Evolutionary conservation across 2,888 invertebrate species (phyloP).

Genomic region (Pharmacophagus antenor): DNA sequence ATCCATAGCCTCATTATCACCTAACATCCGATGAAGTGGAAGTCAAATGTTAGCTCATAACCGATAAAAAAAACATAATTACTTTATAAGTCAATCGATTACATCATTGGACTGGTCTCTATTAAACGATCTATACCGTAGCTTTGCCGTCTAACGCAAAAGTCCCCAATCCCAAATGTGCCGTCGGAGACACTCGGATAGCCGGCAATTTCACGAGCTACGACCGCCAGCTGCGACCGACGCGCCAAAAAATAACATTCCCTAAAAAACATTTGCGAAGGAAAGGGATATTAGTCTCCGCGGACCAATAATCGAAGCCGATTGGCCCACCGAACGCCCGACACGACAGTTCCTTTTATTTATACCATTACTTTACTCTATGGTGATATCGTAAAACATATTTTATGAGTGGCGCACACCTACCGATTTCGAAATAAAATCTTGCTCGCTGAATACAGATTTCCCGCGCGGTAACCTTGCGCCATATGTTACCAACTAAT

Average conservation of each 20-base stretch:
- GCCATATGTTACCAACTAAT: not conserved
- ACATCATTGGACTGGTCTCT: not conserved
- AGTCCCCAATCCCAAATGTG: conserved; percentile 59
- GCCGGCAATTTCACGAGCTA: conserved; percentile 65
- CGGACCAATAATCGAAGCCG: conserved; percentile 79
- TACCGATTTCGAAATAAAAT: conserved; percentile 50
- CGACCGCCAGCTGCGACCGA: conserved; percentile 75
- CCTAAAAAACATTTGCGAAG: conserved; percentile 75
- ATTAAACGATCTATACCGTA: conserved; percentile 1
- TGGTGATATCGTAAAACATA: conserved; percentile 65
- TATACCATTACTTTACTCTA: conserved; percentile 62
- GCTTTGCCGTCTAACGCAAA: not conserved
- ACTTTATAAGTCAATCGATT: too few relatives aligned
- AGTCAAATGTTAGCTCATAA: too few relatives aligned
- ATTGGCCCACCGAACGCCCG: conserved; percentile 69
- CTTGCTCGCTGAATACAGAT: conserved; percentile 22
- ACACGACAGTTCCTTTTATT: conserved; percentile 71
- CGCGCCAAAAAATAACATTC: conserved; percentile 76
- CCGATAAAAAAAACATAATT: too few relatives aligned
- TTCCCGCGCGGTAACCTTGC: not conserved
- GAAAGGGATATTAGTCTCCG: conserved; percentile 80
- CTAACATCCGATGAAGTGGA: too few relatives aligned
- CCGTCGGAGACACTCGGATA: conserved; percentile 57
- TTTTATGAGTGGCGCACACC: conserved; percentile 55
- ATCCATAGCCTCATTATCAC: too few relatives aligned